Base-by-base conservation (phyloP, 2,113 vertebrate genomes). In the Glaucidium brasilianum region DNA sequence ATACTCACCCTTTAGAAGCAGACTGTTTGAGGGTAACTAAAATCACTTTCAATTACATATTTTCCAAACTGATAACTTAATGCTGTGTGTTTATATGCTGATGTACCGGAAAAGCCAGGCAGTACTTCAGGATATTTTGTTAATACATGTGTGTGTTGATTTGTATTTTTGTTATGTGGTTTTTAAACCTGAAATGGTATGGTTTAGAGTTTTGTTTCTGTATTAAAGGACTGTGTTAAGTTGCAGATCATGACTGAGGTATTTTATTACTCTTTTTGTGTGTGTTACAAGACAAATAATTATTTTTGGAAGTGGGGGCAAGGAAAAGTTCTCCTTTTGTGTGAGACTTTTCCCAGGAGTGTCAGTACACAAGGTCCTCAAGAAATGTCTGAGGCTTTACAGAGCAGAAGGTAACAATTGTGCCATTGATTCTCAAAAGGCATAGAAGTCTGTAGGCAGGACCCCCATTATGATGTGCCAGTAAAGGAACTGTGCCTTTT, bases 321-420 rank as follows among this genome's bases (percentile, higher is more conserved):
- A 75, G 71, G 60, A 81, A 84, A 93, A 94, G 27, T 41, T 79
- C 49, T 27, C 47, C 56, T 95, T 96, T 96, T 97, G 85, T 97
- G 60, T 94, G 82, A 15, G 55, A 58, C 49, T 96, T 97, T 97
- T 98, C 98, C 96, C 97, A 97, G 95, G 98, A 97, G 97, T 97
- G 93, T 97, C 86, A 56, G 85, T 95, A 91, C 92, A 92, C 88
- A 95, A 87, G 89, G 89, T 96, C 91, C 78, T 95, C 60, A 96
- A 97, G 97, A 97, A 96, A 96, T 91, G 88, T 97, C 94, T 91
- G 92, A 95, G 93, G 94, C 96, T 96, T 97, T 97, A 81, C 88
- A 85, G 92, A 97, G 96, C 89, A 96, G 94, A 97, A 97, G 75
- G 96, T 98, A 97, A 98, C 97, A 98, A 97, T 97, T 96, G 95